Evolutionary conservation across 2,113 vertebrate species (phyloP).

Genomic region (Chamaea fasciata): DNA sequence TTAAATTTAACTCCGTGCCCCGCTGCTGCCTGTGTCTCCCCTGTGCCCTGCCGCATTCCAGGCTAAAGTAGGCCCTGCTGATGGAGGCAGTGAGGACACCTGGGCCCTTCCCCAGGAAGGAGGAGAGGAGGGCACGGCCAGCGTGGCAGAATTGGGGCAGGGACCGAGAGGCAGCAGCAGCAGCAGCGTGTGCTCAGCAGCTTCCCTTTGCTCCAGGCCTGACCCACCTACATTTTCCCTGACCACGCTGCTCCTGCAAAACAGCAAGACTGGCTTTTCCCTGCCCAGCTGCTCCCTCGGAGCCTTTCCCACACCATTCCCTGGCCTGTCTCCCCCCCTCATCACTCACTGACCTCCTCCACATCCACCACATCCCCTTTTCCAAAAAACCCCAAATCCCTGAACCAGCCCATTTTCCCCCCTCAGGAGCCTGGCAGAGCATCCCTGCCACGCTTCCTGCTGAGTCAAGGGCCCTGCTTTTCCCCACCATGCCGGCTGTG

Average conservation of each 20-base stretch:
- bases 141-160: background rate
- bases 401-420: fast-evolving
- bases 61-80: background rate
- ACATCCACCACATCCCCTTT: fast-evolving
- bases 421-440: background rate
- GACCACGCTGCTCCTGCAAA: background rate
- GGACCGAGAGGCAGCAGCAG: fast-evolving
- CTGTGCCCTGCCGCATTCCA: background rate
- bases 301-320: background rate
- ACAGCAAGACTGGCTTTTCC: background rate
- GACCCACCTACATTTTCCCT: background rate
- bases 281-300: fast-evolving
- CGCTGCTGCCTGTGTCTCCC: background rate
- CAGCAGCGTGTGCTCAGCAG: background rate
- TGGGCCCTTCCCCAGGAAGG: background rate
- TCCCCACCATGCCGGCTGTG: fast-evolving
- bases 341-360: fast-evolving
- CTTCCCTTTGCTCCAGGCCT: background rate
- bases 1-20: conserved; percentile 35
- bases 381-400: background rate
- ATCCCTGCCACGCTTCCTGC: background rate
- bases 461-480: background rate
- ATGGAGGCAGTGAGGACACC: background rate
- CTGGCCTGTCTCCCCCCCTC: background rate
- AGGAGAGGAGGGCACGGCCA: background rate